Evolutionary conservation across 2,797 vertebrate genomes (phyloP), one percentile per base, ranked within the genome.

Genomic region (Passerculus sandwichensis): DNA sequence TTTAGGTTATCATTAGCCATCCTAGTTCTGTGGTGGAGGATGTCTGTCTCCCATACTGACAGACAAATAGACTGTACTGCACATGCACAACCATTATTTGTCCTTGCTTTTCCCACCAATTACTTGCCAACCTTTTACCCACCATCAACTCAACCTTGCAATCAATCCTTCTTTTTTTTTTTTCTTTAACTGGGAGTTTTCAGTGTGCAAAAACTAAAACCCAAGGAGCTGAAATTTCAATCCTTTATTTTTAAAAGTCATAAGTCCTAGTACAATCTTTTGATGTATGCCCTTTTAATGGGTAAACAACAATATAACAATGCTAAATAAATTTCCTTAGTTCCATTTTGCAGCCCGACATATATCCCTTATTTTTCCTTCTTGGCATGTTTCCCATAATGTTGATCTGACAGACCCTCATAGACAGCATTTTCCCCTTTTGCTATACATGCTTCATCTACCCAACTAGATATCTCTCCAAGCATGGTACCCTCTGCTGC

Each of bases 241-340:
- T 80, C 85, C 61, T 95, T 93, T 88, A 42, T 77, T 90, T 94
- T 56, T 88, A 94, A 74, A 92, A 96, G 84, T 76, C 64, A 9
- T 86, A 90, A 93, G 74, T 70, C 62, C 75, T 76, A 76, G 79
- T 73, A 89, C 50, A 75, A 36, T 69, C 60, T 79, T 94, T 69
- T 83, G 45, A 79, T 83, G 65, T 95, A 64, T 80, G 75, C 32
- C 88, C 21, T 73, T 75, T 93, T 94, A 93, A 94, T 91, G 85
- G 93, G 85, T 92, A 97, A 95, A 97, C 93, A 96, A 45, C 54
- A 89, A 77, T 67, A 30, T 76, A 93, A 67, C 85, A 95, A 94
- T 89, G 47, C 34, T 79, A 96, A 97, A 97, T 93, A 70, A 26
- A 94, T 96, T 98, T 96, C 88, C 79, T 86, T 95, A 95, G 88